Conservation (phyloP, 1,140 invertebrate genomes). For the Limonius californicus region DNA sequence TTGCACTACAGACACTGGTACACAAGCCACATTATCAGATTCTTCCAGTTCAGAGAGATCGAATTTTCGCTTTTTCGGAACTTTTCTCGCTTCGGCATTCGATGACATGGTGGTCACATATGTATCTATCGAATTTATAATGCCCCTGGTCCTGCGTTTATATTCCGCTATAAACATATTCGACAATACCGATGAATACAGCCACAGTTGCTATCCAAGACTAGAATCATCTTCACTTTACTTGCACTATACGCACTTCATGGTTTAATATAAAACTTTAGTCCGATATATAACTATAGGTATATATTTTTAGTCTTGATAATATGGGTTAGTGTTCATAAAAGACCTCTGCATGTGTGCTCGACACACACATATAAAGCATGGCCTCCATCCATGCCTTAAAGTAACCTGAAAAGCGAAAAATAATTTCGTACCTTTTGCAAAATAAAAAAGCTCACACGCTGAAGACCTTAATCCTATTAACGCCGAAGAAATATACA, state of each 20-base stretch:
- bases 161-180: conserved; percentile 8
- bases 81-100: conserved; percentile 53
- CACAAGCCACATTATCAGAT: conserved; percentile 27
- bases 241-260: too few relatives aligned
- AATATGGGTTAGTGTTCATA: too few relatives aligned
- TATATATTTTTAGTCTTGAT: too few relatives aligned
- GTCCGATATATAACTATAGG: too few relatives aligned
- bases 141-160: not conserved
- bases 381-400: conserved; percentile 9
- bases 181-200: not conserved
- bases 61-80: conserved; percentile 87
- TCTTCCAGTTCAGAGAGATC: conserved; percentile 80
- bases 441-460: not conserved
- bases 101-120: not conserved
- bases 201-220: too few relatives aligned
- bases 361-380: not conserved
- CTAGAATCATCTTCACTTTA: too few relatives aligned
- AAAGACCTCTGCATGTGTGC: not conserved
- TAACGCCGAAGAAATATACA: not conserved
- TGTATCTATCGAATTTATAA: not conserved
- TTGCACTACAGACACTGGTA: conserved; percentile 43
- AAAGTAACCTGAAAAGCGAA: conserved; percentile 10
- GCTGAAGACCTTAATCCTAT: not conserved
- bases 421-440: not conserved
- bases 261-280: too few relatives aligned